A percentile compares a stretch with the other conserved stretches of the same genome.
Conservation (phyloP, 2,888 invertebrate species). For the Orthosia gracilis region DNA sequence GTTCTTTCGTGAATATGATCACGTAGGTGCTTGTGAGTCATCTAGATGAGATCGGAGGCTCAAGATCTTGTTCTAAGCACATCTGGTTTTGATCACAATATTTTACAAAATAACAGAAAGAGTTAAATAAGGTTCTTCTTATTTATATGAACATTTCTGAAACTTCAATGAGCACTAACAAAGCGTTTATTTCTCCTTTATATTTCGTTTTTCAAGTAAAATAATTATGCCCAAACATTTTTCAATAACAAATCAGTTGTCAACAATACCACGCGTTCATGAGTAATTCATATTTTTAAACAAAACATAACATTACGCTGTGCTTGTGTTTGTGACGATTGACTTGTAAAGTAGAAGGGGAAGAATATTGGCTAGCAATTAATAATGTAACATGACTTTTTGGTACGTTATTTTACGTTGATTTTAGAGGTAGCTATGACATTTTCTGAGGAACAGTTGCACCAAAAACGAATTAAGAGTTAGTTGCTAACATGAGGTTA, state of each 20-base stretch:
- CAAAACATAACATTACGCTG: constrained; percentile 40
- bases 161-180: neutral
- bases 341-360: constrained; percentile 56
- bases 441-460: neutral
- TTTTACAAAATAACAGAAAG: too few relatives aligned
- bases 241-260: constrained; percentile 49
- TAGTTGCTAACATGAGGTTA: too few relatives aligned
- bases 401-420: constrained; percentile 14
- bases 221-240: constrained; percentile 30
- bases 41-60: neutral
- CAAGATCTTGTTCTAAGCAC: neutral
- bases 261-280: constrained; percentile 42
- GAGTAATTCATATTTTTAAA: constrained; percentile 55
- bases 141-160: neutral
- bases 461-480: too few relatives aligned
- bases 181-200: neutral
- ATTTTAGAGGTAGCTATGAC: neutral
- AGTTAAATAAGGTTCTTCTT: too few relatives aligned
- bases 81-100: neutral
- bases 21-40: too few relatives aligned
- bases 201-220: constrained; percentile 25
- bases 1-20: too few relatives aligned
- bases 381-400: constrained; percentile 47
- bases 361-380: constrained; percentile 38
- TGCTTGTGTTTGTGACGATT: constrained; percentile 36